phyloP scores from a whole-genome alignment of 2,113 vertebrate genomes.

The Oxyruncus cristatus region DNA sequence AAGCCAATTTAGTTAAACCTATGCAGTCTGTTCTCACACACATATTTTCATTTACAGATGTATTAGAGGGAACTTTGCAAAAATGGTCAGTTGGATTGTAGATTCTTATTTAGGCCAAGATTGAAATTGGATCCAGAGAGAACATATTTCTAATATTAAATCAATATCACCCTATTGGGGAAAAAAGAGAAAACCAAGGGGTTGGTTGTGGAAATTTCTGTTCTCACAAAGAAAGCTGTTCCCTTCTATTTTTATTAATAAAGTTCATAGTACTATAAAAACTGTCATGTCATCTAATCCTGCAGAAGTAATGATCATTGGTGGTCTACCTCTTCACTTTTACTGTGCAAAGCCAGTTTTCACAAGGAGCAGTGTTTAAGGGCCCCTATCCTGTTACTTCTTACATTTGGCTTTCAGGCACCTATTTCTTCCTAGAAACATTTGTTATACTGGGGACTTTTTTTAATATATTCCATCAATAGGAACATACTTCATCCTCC shows the following conservation, averaged over 20 bases:
- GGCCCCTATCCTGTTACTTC: not conserved
- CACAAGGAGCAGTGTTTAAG: not conserved
- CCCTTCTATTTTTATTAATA: conserved; percentile 2
- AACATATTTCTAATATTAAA: conserved; percentile 56
- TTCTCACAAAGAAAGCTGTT: not conserved
- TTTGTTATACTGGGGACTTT: not conserved
- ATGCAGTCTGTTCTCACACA: not conserved
- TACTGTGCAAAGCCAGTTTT: not conserved
- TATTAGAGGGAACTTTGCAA: not conserved
- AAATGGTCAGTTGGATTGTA: not conserved
- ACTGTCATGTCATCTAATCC: not conserved
- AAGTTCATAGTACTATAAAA: conserved; percentile 27
- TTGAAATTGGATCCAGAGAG: conserved; percentile 36
- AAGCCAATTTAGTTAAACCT: conserved; percentile 39
- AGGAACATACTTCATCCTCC: not conserved
- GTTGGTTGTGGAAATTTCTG: conserved; percentile 4
- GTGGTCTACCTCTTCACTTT: conserved; percentile 21
- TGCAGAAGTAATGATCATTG: conserved; percentile 4
- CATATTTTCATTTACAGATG: conserved; percentile 54
- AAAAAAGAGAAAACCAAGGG: not conserved
- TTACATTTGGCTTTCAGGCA: not conserved
- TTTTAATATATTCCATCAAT: not conserved
- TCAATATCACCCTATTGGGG: conserved; percentile 21
- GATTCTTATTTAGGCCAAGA: not conserved
- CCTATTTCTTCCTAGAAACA: not conserved